Evolutionary conservation across 2,888 invertebrate species (phyloP).

Genomic region (Ornithoptera priamus): DNA sequence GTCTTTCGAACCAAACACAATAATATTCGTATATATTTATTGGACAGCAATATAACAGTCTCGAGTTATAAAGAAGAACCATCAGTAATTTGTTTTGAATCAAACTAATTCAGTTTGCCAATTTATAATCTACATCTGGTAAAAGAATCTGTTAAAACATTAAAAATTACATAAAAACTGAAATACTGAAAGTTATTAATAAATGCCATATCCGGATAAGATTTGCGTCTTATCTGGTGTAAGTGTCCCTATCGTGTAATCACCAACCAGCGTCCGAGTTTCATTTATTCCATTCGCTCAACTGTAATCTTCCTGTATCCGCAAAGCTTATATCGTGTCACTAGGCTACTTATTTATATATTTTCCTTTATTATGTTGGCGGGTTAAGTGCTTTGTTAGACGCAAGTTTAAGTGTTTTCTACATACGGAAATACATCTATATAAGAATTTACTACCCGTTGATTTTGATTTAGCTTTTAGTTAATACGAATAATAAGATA

Average conservation of each 20-base stretch:
- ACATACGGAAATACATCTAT: conserved; percentile 9
- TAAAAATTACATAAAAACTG: background rate
- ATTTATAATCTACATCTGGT: background rate
- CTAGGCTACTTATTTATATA: conserved; percentile 33
- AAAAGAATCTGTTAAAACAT: background rate
- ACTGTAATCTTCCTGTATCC: conserved; percentile 34
- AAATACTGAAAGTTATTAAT: background rate
- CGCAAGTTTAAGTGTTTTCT: conserved; percentile 21
- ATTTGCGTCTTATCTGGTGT: background rate
- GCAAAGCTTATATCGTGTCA: conserved; percentile 34
- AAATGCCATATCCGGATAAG: conserved; percentile 1
- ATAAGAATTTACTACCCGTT: background rate
- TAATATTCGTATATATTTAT: too few species aligned
- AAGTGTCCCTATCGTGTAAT: conserved; percentile 30
- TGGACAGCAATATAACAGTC: too few species aligned
- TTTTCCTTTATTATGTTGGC: conserved; percentile 28
- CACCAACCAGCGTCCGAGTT: conserved; percentile 33
- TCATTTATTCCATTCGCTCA: conserved; percentile 36
- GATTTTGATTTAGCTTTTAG: background rate
- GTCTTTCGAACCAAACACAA: too few species aligned
- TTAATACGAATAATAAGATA: background rate
- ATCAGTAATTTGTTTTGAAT: too few species aligned
- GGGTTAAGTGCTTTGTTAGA: conserved; percentile 27
- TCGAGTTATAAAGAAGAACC: too few species aligned
- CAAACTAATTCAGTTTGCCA: background rate